phyloP scores from a whole-genome alignment of 2,797 vertebrate species.

The Enteromius argenteus region DNA sequence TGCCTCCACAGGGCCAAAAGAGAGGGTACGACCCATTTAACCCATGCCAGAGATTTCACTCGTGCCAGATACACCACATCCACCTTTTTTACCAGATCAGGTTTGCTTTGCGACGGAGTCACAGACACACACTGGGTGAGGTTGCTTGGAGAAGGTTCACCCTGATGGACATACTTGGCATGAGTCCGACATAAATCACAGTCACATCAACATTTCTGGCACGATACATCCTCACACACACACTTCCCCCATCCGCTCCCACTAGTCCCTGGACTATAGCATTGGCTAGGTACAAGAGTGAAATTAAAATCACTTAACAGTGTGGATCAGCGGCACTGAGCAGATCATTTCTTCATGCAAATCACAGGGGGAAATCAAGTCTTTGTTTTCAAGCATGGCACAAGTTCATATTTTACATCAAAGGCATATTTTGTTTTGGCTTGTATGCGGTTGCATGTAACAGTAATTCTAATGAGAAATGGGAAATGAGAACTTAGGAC shows the following conservation, averaged over 20 bases:
- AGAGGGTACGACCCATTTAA: conserved; percentile 30
- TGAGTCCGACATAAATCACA: conserved; percentile 49
- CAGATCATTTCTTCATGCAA: conserved; percentile 41
- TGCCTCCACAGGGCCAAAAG: conserved; percentile 46
- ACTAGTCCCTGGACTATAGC: conserved; percentile 33
- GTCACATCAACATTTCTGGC: conserved; percentile 60
- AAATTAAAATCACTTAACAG: conserved; percentile 56
- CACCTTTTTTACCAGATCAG: conserved; percentile 16
- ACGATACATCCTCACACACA: conserved; percentile 19
- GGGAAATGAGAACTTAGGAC: background rate
- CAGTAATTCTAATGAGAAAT: conserved; percentile 28
- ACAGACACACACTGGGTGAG: background rate
- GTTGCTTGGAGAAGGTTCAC: conserved; percentile 26
- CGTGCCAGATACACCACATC: conserved; percentile 17
- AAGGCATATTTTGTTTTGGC: conserved; percentile 36
- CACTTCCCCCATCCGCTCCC: conserved; percentile 17
- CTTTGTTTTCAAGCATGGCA: conserved; percentile 47
- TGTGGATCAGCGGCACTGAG: conserved; percentile 50
- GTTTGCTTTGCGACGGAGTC: background rate
- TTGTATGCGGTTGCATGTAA: conserved; percentile 4
- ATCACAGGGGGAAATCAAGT: conserved; percentile 20
- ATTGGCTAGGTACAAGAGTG: conserved; percentile 38
- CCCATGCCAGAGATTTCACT: conserved; percentile 29
- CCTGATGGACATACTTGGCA: conserved; percentile 60
- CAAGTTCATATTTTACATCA: conserved; percentile 45